Evolutionary conservation across 2,888 invertebrate genomes (phyloP).

Genomic region (Netelia virgata): DNA sequence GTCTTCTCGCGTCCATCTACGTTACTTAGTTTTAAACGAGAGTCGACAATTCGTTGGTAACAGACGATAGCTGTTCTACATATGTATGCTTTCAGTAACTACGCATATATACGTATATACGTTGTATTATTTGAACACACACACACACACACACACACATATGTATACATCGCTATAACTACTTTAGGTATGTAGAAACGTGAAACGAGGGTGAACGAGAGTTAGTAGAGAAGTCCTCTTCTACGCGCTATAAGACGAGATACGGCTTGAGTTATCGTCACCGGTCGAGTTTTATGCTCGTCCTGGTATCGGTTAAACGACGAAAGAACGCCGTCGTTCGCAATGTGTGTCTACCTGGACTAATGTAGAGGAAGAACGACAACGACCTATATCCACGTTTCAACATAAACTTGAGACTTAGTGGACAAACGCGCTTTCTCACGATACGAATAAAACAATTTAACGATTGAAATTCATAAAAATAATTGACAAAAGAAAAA

Average conservation of each 20-base stretch:
- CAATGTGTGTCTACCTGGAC: constrained; percentile 7
- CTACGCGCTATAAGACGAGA: constrained; percentile 20
- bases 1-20: not conserved
- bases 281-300: constrained; percentile 23
- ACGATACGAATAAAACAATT: no score
- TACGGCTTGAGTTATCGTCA: constrained; percentile 21
- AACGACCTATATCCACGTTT: no score
- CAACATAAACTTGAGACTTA: no score
- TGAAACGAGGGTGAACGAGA: not conserved
- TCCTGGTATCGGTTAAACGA: constrained; percentile 9
- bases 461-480: no score
- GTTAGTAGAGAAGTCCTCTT: constrained; percentile 29
- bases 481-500: no score
- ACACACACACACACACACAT: not conserved
- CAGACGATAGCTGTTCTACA: not conserved
- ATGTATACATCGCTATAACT: not conserved
- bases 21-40: constrained; percentile 28
- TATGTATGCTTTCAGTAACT: not conserved
- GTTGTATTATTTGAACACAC: not conserved
- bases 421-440: no score
- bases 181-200: not conserved
- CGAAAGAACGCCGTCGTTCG: constrained; percentile 27
- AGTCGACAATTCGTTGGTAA: constrained; percentile 45
- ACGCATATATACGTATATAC: not conserved
- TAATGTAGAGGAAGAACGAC: not conserved